A percentile compares a stretch with the other conserved stretches of the same genome.
phyloP scores from a whole-genome alignment of 37 sponge, comb jelly and placozoan species.

The Geodia barretti region DNA sequence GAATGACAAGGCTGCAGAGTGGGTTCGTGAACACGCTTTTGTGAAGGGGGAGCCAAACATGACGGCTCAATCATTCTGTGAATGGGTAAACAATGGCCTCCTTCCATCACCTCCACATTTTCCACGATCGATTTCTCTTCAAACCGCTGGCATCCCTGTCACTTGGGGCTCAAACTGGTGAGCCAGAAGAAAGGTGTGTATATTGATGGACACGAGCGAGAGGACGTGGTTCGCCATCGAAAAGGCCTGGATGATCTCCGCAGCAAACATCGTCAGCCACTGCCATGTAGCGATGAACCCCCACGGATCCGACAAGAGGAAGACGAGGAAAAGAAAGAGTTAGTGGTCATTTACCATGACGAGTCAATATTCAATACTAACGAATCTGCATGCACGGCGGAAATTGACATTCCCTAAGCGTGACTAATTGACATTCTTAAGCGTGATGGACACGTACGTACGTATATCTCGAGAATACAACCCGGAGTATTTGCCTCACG shows the following conservation, averaged over 20 bases:
- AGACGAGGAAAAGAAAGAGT: no score
- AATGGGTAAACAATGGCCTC: constrained; percentile 9
- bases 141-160: constrained; percentile 12
- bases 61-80: constrained; percentile 16
- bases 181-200: constrained; percentile 28
- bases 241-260: constrained; percentile 1
- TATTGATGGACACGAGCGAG: constrained; percentile 45
- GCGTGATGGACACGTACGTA: no score
- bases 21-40: constrained; percentile 30
- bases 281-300: no score
- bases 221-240: constrained; percentile 13
- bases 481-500: no score
- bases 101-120: constrained; percentile 12
- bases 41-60: constrained; percentile 35
- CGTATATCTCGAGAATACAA: no score
- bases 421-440: no score
- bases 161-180: constrained; percentile 15
- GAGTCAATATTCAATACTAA: no score
- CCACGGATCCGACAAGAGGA: no score
- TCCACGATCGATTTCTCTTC: constrained; percentile 24
- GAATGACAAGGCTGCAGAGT: constrained; percentile 1
- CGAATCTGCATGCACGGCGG: no score
- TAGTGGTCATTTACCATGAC: no score
- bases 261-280: no score
- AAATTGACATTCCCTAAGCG: no score